Conservation (phyloP, 2,797 vertebrate species). For the Sebastes trivittatus region DNA sequence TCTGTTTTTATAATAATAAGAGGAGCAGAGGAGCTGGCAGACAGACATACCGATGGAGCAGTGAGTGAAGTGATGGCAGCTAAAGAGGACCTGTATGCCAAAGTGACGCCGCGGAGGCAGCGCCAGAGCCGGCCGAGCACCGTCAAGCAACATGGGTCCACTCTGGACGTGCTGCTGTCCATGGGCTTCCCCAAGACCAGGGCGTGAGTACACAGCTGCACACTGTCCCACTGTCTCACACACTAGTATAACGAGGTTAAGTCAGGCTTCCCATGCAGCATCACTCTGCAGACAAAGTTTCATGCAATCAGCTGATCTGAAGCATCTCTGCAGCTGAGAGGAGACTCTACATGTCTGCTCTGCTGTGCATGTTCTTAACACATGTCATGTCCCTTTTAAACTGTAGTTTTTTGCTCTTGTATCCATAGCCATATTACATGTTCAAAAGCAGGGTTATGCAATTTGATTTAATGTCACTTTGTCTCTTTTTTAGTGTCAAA, state of each 20-base stretch:
- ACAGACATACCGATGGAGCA: constrained; percentile 72
- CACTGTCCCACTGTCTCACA: too few relatives aligned
- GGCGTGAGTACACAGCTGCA: constrained; percentile 87
- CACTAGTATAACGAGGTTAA: background rate
- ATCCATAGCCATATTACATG: too few relatives aligned
- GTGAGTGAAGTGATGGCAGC: constrained; percentile 86
- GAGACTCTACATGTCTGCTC: background rate
- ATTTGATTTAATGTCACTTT: too few relatives aligned
- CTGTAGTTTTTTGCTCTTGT: too few relatives aligned
- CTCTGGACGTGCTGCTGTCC: constrained; percentile 93
- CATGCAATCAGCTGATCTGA: constrained; percentile 3
- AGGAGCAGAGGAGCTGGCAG: constrained; percentile 39
- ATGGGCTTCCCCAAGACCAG: constrained; percentile 96
- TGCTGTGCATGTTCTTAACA: background rate
- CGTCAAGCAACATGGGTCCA: constrained; percentile 92
- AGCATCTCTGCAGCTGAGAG: constrained; percentile 23
- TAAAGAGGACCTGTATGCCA: constrained; percentile 92
- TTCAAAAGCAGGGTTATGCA: too few relatives aligned
- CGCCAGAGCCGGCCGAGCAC: constrained; percentile 89
- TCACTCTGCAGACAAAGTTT: constrained; percentile 13
- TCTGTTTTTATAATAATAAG: constrained; percentile 8
- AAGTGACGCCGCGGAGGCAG: constrained; percentile 92
- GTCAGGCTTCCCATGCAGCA: constrained; percentile 1
- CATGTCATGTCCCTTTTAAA: background rate
- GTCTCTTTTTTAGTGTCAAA: too few relatives aligned